Conservation (phyloP, 2,797 vertebrate species). For the Eleutherodactylus coqui region DNA sequence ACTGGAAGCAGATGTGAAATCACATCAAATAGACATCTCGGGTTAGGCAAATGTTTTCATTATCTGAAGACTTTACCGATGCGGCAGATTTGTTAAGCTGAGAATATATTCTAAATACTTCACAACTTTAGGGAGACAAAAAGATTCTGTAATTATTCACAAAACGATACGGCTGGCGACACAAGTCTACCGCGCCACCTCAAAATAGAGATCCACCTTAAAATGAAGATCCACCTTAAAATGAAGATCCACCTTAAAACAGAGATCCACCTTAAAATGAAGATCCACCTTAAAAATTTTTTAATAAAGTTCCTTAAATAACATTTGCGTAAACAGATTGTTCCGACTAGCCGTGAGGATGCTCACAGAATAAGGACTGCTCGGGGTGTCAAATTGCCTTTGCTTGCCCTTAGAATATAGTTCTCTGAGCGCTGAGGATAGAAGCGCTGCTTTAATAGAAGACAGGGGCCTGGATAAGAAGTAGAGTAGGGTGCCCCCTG, state of each 20-base stretch:
- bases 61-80: neutral
- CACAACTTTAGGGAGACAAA: neutral
- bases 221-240: too few species aligned
- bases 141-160: neutral
- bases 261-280: too few species aligned
- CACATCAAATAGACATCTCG: slow-evolving; percentile 3
- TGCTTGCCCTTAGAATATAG: too few species aligned
- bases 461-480: too few species aligned
- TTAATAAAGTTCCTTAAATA: neutral
- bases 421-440: too few species aligned
- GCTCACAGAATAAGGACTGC: too few species aligned
- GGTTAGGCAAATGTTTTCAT: neutral
- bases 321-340: neutral
- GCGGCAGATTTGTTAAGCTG: neutral
- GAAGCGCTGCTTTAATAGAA: too few species aligned
- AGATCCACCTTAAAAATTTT: neutral
- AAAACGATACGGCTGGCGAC: neutral
- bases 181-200: neutral
- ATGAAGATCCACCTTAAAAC: too few species aligned
- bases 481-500: too few species aligned
- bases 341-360: neutral
- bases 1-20: neutral
- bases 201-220: too few species aligned
- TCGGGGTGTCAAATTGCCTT: too few species aligned
- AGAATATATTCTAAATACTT: neutral